Conservation (phyloP, 2,888 invertebrate genomes). For the Hirtodrosophila cameraria region DNA sequence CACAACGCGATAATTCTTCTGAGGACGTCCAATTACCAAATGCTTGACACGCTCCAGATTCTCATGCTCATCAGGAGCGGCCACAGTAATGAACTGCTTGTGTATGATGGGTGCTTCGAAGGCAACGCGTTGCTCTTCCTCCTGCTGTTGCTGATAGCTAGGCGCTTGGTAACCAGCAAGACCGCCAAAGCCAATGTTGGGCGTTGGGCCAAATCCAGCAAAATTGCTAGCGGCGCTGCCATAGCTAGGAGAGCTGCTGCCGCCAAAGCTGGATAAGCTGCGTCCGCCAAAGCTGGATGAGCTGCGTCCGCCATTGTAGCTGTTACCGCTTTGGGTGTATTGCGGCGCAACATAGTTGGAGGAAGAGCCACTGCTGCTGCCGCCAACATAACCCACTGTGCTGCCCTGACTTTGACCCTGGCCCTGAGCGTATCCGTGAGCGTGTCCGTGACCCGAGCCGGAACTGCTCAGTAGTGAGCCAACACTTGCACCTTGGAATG, state of each 20-base stretch:
- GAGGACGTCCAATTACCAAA: constrained; percentile 80
- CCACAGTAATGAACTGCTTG: constrained; percentile 82
- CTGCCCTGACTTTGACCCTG: background rate
- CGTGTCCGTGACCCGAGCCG: constrained; percentile 14
- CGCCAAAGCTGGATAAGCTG: constrained; percentile 25
- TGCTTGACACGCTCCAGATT: constrained; percentile 74
- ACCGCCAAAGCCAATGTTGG: constrained; percentile 60
- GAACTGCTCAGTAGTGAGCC: constrained; percentile 53
- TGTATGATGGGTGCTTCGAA: constrained; percentile 74
- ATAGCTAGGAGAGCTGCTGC: constrained; percentile 11
- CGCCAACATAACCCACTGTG: constrained; percentile 9
- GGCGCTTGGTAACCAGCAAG: constrained; percentile 61
- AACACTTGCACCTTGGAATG: constrained; percentile 59
- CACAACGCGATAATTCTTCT: constrained; percentile 82
- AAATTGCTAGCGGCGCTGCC: constrained; percentile 27
- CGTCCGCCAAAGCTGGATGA: constrained; percentile 16
- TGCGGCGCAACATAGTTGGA: constrained; percentile 7
- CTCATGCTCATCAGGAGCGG: constrained; percentile 82
- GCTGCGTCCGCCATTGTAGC: constrained; percentile 22
- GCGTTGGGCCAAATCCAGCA: constrained; percentile 52
- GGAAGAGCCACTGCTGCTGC: constrained; percentile 7
- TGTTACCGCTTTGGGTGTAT: constrained; percentile 20
- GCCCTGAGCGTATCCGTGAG: too few species aligned
- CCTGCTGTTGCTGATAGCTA: constrained; percentile 54
- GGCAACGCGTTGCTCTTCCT: constrained; percentile 55